Percentiles rank a stretch among this genome's conserved stretches.
Evolutionary conservation across 1,140 invertebrate species (phyloP).

Genomic region (Pygmarrhopalites habei): DNA sequence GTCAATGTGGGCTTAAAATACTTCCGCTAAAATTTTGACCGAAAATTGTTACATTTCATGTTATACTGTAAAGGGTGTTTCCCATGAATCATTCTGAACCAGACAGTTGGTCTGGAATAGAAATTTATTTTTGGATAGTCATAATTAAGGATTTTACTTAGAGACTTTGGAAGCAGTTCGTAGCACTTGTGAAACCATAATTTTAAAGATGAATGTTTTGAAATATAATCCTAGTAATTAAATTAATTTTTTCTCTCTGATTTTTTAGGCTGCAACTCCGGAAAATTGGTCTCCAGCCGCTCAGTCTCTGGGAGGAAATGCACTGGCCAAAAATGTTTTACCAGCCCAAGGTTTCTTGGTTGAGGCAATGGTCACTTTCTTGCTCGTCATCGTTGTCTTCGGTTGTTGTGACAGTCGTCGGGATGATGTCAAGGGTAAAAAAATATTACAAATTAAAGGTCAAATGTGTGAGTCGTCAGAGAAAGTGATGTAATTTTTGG

Average conservation of each 20-base stretch:
- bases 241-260: neutral
- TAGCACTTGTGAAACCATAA: no score
- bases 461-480: neutral
- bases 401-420: conserved; percentile 70
- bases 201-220: no score
- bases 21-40: no score
- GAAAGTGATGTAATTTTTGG: conserved; percentile 33
- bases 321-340: conserved; percentile 44
- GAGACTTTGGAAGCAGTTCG: no score
- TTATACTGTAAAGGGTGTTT: no score
- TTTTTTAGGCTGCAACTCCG: conserved; percentile 3
- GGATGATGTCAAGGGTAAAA: conserved; percentile 56
- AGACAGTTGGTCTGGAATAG: no score
- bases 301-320: conserved; percentile 28
- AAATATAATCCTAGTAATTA: no score
- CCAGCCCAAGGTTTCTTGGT: conserved; percentile 73
- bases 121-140: no score
- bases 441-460: neutral
- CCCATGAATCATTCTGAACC: no score
- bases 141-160: no score
- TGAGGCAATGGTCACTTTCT: conserved; percentile 85
- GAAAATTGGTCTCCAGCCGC: neutral
- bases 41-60: no score
- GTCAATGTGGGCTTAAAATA: no score
- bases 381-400: conserved; percentile 80